These are phyloP conservation scores for Malthinus flaveolus DNA, from an alignment of 2,888 invertebrate genomes.

Conservation along the genomic window DNA sequence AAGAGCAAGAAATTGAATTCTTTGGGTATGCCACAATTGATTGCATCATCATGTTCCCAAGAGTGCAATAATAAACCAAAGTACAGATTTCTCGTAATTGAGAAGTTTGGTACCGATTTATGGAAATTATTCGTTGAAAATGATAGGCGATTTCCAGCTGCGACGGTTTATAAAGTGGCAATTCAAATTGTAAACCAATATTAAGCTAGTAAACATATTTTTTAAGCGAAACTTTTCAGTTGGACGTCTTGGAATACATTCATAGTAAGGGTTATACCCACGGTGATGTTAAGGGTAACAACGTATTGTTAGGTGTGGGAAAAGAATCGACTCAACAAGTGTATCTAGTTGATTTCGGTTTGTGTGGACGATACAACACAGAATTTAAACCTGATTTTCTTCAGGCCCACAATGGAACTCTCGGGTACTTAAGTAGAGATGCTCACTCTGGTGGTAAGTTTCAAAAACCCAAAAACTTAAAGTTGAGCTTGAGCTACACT, in stretches of 20 bases:
- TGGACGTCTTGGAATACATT: conserved; percentile 90
- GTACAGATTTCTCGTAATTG: conserved; percentile 88
- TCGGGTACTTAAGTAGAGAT: conserved; percentile 95
- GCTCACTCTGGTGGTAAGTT: conserved; percentile 84
- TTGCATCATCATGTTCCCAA: conserved; percentile 85
- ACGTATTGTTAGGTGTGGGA: conserved; percentile 78
- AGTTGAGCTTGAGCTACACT: neutral
- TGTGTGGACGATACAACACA: conserved; percentile 76
- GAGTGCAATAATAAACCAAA: conserved; percentile 72
- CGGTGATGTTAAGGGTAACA: conserved; percentile 94
- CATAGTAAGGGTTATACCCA: conserved; percentile 90
- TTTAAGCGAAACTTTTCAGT: conserved; percentile 56
- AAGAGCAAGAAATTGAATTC: conserved; percentile 67
- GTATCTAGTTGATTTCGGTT: conserved; percentile 92
- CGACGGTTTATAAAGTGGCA: conserved; percentile 78
- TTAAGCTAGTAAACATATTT: neutral
- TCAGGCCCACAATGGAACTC: conserved; percentile 95
- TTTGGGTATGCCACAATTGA: conserved; percentile 83
- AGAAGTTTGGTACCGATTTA: conserved; percentile 85
- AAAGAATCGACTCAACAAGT: conserved; percentile 70
- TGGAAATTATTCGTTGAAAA: conserved; percentile 75
- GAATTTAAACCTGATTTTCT: conserved; percentile 84
- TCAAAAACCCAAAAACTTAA: neutral
- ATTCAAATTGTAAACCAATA: conserved; percentile 74
- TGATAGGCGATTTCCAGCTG: conserved; percentile 67